Percentiles rank a stretch among this genome's conserved stretches.
phyloP scores from a whole-genome alignment of 1,140 invertebrate species.

The Danaus melanippus region DNA sequence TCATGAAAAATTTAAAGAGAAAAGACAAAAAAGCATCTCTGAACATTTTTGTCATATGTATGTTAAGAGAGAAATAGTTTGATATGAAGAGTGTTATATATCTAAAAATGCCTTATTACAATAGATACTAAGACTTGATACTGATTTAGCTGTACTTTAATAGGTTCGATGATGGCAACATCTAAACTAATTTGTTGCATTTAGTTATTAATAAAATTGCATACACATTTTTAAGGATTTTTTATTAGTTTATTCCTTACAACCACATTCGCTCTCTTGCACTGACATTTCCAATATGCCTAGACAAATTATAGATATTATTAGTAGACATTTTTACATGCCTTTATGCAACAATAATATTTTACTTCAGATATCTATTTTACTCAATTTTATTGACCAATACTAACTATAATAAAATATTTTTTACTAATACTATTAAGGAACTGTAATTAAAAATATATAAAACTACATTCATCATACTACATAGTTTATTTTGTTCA shows the following conservation, averaged over 20 bases:
- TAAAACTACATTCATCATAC: no score
- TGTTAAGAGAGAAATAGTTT: constrained; percentile 70
- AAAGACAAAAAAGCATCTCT: constrained; percentile 48
- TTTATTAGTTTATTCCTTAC: constrained; percentile 30
- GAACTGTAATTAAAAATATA: no score
- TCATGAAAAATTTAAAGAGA: constrained; percentile 36
- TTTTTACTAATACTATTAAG: no score
- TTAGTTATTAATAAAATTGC: constrained; percentile 71
- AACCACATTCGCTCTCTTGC: no score
- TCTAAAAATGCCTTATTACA: constrained; percentile 70
- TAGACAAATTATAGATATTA: not conserved
- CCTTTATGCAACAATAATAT: no score
- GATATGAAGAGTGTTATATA: constrained; percentile 66
- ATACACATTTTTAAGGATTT: constrained; percentile 59
- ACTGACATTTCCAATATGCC: not conserved
- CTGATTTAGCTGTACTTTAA: constrained; percentile 62
- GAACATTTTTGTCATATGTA: constrained; percentile 63
- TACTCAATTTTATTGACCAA: no score
- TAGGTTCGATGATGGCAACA: constrained; percentile 58
- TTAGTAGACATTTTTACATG: no score
- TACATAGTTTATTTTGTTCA: no score
- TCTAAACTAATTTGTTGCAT: constrained; percentile 69
- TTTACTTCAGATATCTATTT: no score
- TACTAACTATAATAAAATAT: no score
- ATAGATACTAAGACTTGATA: constrained; percentile 67